These are phyloP conservation scores for Psittacara wagleri DNA, from an alignment of 2,113 vertebrate genomes.

Conservation along the genomic window DNA sequence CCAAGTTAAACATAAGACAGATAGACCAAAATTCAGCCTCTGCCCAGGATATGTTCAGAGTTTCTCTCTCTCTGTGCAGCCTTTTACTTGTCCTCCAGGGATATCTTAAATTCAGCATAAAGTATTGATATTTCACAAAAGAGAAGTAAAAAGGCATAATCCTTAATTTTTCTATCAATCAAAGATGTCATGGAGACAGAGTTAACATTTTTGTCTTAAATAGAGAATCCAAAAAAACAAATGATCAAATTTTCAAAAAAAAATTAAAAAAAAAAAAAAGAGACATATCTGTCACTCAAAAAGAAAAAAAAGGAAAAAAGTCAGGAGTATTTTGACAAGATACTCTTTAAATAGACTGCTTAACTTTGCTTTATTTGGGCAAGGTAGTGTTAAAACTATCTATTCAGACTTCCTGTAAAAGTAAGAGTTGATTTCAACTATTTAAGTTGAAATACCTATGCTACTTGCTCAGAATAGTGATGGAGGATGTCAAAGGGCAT, in stretches of 20 bases:
- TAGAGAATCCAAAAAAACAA: background rate
- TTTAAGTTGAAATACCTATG: background rate
- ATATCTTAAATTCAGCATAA: constrained; percentile 47
- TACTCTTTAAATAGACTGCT: background rate
- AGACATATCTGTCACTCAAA: background rate
- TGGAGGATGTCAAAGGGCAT: background rate
- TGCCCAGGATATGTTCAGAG: constrained; percentile 8
- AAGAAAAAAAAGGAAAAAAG: background rate
- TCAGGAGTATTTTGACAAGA: background rate
- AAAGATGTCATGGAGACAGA: background rate
- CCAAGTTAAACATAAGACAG: constrained; percentile 4
- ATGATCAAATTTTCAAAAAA: background rate
- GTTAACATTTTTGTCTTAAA: background rate
- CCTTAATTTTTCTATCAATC: background rate
- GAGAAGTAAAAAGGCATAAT: constrained; percentile 24
- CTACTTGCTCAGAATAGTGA: background rate
- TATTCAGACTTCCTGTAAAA: background rate
- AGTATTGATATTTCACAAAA: constrained; percentile 55
- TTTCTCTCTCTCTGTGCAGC: constrained; percentile 1
- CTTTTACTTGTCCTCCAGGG: constrained; percentile 14
- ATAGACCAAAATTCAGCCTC: constrained; percentile 15
- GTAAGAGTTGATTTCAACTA: background rate
- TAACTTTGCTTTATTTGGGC: background rate
- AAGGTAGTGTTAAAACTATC: background rate
- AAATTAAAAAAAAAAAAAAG: background rate